These are phyloP conservation scores for Aplidium turbinatum DNA, from an alignment of 23 tunicate species.

Conservation along the genomic window DNA sequence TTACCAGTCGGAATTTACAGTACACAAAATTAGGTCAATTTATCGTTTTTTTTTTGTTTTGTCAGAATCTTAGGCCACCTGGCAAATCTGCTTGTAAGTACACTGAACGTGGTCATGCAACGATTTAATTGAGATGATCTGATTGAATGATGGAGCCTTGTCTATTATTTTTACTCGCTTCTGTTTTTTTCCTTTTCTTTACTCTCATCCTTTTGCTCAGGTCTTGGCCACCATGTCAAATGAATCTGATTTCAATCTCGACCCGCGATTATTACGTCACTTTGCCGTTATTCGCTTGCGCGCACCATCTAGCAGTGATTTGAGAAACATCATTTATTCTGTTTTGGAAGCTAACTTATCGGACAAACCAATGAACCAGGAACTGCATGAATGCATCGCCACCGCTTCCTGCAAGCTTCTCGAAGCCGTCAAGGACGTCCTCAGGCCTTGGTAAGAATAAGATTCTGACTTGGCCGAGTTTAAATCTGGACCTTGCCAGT, in stretches of 20 bases:
- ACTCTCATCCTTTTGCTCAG: constrained; percentile 35
- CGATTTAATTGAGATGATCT: too few species aligned
- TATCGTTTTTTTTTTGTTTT: too few species aligned
- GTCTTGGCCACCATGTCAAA: constrained; percentile 82
- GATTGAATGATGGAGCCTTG: too few species aligned
- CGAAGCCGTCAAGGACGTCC: constrained; percentile 61
- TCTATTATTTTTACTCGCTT: too few species aligned
- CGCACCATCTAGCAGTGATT: constrained; percentile 54
- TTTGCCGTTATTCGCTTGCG: constrained; percentile 86
- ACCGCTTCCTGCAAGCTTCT: constrained; percentile 68
- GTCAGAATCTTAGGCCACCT: too few species aligned
- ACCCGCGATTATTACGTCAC: constrained; percentile 86
- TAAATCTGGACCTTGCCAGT: too few species aligned
- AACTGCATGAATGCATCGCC: constrained; percentile 67
- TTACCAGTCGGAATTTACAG: too few species aligned
- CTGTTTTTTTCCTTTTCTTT: background rate
- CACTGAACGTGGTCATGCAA: too few species aligned
- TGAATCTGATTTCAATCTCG: constrained; percentile 42
- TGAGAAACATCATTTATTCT: constrained; percentile 67
- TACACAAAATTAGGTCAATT: too few species aligned
- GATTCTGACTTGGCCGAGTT: too few species aligned
- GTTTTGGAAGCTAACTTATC: constrained; percentile 83
- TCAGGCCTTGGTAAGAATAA: constrained; percentile 64
- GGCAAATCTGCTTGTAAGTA: too few species aligned
- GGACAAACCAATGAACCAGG: constrained; percentile 66